A percentile compares a stretch with the other conserved stretches of the same genome.
These are phyloP conservation scores for Coptodon bakossiorum DNA, from an alignment of 2,113 vertebrate genomes.

Conservation along the genomic window DNA sequence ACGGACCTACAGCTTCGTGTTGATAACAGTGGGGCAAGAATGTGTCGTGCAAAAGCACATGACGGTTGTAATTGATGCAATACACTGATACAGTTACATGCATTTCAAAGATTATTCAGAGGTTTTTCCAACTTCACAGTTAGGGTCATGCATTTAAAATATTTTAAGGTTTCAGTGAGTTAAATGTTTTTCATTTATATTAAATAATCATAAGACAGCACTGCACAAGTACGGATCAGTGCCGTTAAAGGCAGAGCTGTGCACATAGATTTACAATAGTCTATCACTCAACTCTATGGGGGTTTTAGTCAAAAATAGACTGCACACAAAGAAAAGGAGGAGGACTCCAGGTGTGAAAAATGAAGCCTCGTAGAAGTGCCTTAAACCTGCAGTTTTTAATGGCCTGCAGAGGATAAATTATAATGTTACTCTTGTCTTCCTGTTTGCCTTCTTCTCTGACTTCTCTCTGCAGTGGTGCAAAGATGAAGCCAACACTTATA, in stretches of 20 bases:
- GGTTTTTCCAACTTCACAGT: background rate
- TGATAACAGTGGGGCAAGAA: background rate
- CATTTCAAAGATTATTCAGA: background rate
- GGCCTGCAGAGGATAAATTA: background rate
- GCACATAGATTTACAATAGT: background rate
- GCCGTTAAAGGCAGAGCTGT: background rate
- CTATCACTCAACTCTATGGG: background rate
- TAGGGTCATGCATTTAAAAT: background rate
- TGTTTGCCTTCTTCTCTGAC: background rate
- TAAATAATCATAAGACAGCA: background rate
- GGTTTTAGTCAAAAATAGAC: background rate
- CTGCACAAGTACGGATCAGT: background rate
- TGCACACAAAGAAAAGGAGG: background rate
- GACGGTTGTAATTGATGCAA: background rate
- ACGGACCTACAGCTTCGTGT: background rate
- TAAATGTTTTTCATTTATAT: background rate
- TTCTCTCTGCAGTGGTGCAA: conserved; percentile 12
- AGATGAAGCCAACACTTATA: conserved; percentile 15
- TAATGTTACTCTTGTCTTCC: background rate
- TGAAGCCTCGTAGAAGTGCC: background rate
- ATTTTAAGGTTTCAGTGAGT: background rate
- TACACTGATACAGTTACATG: background rate
- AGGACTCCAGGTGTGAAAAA: background rate
- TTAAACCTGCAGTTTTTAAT: background rate
- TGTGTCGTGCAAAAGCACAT: background rate